Conservation (phyloP, 2,113 vertebrate genomes). For the Machaerirhynchus nigripectus region DNA sequence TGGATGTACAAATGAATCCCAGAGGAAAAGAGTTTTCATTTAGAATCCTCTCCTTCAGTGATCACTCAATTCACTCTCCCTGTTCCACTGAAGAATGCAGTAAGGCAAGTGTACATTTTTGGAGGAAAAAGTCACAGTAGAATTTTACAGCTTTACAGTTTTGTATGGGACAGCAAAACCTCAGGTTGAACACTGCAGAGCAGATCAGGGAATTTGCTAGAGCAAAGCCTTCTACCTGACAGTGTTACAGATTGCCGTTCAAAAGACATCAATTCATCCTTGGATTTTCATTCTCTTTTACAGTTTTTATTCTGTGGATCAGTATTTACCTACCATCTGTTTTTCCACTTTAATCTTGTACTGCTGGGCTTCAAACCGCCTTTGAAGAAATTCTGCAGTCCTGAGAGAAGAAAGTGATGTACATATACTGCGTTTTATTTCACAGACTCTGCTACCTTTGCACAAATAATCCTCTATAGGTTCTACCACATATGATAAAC, state of each 20-base stretch:
- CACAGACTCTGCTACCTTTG: not conserved
- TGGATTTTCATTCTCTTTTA: not conserved
- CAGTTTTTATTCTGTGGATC: not conserved
- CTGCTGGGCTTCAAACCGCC: slow-evolving; percentile 81
- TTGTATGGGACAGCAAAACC: not conserved
- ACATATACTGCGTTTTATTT: not conserved
- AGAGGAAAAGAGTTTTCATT: not conserved
- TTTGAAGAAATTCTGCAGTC: slow-evolving; percentile 84
- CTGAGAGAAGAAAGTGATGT: slow-evolving; percentile 63
- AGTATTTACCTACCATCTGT: slow-evolving; percentile 80
- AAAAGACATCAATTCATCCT: not conserved
- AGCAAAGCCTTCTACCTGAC: not conserved
- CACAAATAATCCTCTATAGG: not conserved
- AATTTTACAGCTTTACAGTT: not conserved
- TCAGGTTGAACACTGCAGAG: not conserved
- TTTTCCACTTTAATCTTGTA: slow-evolving; percentile 91
- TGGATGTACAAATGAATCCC: not conserved
- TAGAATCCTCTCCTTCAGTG: not conserved
- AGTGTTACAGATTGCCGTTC: not conserved
- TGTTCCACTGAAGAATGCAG: not conserved
- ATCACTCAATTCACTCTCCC: not conserved
- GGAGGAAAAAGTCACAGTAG: not conserved
- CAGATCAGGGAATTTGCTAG: not conserved
- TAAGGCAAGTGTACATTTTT: not conserved
- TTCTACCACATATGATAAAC: not conserved